A percentile compares a stretch with the other conserved stretches of the same genome.
These are phyloP conservation scores for Achroia grisella DNA, from an alignment of 1,140 invertebrate genomes.

Conservation along the genomic window DNA sequence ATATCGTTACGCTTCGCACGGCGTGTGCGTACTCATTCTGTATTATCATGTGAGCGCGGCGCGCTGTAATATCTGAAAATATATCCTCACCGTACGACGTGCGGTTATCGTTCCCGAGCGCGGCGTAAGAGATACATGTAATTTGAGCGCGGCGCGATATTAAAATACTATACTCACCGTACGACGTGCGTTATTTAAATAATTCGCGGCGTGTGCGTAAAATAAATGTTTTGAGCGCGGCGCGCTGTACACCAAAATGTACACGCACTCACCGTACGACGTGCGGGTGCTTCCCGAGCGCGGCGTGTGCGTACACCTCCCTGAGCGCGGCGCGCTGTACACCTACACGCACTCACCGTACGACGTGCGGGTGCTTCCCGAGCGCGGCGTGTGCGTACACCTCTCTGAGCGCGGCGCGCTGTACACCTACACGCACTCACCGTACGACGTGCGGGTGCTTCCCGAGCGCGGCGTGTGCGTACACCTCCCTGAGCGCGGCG, in stretches of 20 bases:
- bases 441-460: constrained; percentile 91
- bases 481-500: constrained; percentile 91
- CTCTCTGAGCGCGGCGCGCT: constrained; percentile 89
- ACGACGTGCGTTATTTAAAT: too few relatives aligned
- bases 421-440: too few relatives aligned
- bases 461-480: constrained; percentile 91
- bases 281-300: constrained; percentile 89
- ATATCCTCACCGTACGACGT: too few relatives aligned
- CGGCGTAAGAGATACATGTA: too few relatives aligned
- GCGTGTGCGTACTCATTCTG: constrained; percentile 95
- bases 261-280: constrained; percentile 83
- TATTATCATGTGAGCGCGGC: constrained; percentile 94
- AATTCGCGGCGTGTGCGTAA: too few relatives aligned
- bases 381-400: constrained; percentile 94
- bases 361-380: constrained; percentile 90
- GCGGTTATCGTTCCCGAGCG: too few relatives aligned
- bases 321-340: constrained; percentile 88
- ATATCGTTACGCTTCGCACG: too few relatives aligned
- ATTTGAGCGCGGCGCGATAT: too few relatives aligned
- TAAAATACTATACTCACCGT: too few relatives aligned
- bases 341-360: too few relatives aligned
- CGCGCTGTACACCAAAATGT: too few relatives aligned
- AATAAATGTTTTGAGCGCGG: too few relatives aligned
- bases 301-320: constrained; percentile 94
- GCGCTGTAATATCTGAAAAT: constrained; percentile 92